Evolutionary conservation across 2,888 invertebrate species (phyloP).

Genomic region (Apamea anceps): DNA sequence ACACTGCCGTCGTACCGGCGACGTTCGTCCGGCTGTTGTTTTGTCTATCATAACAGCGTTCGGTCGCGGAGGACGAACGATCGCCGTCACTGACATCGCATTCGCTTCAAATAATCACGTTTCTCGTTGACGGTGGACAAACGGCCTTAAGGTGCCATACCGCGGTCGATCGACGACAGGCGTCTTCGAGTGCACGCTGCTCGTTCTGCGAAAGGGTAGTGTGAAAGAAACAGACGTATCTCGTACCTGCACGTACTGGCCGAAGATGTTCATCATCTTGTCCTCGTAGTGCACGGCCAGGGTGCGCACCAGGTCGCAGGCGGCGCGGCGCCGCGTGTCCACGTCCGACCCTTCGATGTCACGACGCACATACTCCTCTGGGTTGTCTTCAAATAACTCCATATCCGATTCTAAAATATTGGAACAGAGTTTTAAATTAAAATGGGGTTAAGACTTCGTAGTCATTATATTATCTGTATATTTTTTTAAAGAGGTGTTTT

Average conservation of each 20-base stretch:
- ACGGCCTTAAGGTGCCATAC: too few relatives aligned
- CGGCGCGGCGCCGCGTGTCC: conserved; percentile 98
- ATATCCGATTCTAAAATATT: conserved; percentile 94
- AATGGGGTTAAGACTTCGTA: neutral
- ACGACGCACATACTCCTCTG: conserved; percentile 98
- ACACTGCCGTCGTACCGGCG: too few relatives aligned
- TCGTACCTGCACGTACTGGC: conserved; percentile 95
- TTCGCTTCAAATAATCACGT: too few relatives aligned
- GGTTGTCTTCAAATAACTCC: conserved; percentile 99
- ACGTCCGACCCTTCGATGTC: conserved; percentile 99
- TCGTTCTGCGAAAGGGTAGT: neutral
- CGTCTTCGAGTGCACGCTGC: neutral
- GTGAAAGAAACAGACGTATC: neutral
- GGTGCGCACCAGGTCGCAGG: conserved; percentile 98
- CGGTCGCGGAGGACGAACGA: too few relatives aligned
- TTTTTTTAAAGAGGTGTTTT: neutral
- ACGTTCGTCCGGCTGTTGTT: too few relatives aligned
- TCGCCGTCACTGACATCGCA: too few relatives aligned
- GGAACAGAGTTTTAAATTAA: neutral
- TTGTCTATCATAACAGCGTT: too few relatives aligned
- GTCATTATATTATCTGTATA: too few relatives aligned
- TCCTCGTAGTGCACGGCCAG: conserved; percentile 96
- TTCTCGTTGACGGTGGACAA: too few relatives aligned
- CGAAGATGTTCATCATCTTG: conserved; percentile 96
- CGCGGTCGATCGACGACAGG: neutral